Percentiles rank a stretch among this genome's conserved stretches.
Evolutionary conservation across 2,113 vertebrate species (phyloP).

Genomic region (Lamprotornis superbus): DNA sequence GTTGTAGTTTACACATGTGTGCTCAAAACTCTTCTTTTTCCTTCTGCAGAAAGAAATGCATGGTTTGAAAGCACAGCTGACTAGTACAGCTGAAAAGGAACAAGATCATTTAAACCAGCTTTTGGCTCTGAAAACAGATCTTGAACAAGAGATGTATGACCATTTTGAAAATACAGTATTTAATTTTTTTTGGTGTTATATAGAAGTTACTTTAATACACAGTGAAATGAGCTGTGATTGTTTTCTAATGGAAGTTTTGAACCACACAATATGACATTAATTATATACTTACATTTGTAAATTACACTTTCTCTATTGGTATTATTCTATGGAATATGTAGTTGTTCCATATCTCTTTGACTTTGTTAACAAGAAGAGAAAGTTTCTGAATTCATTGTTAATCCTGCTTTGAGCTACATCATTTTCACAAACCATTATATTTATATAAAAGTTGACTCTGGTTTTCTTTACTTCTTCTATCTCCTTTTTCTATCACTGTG

Average conservation of each 20-base stretch:
- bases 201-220: neutral
- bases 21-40: too few relatives aligned
- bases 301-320: neutral
- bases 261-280: neutral
- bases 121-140: conserved; percentile 71
- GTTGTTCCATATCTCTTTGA: neutral
- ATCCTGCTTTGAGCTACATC: neutral
- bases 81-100: conserved; percentile 72
- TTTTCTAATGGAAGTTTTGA: neutral
- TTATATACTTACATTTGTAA: neutral
- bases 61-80: conserved; percentile 77
- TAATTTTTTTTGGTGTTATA: neutral
- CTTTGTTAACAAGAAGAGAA: neutral
- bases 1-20: too few relatives aligned
- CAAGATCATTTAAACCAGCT: conserved; percentile 68
- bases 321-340: neutral
- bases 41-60: conserved; percentile 75
- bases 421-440: neutral
- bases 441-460: neutral
- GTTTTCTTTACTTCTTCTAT: neutral
- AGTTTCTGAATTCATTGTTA: neutral
- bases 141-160: conserved; percentile 77
- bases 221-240: neutral
- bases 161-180: neutral
- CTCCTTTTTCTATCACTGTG: neutral